Base-by-base conservation (phyloP, 2,797 vertebrate genomes). In the Adelosebastes latens region DNA sequence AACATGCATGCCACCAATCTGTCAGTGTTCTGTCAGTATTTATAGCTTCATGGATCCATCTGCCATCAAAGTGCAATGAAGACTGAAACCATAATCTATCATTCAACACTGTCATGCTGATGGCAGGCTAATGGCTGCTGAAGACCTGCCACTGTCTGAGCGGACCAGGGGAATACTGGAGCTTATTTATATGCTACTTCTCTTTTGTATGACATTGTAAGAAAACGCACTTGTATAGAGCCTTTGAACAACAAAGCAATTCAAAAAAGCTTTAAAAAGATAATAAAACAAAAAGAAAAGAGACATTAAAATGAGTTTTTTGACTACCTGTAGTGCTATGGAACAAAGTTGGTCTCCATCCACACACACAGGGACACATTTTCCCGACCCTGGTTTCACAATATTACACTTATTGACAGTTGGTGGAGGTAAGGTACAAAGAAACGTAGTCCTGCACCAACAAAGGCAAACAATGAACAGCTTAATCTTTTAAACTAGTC, bases 1-100 rank as follows among this genome's bases (percentile, higher is more conserved):
- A 69, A 68, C 68, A 66, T 75, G 76, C 77, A 69, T 77, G 66
- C 76, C 18, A 42, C 80, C 80, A 27, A 60, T 78, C 67, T 62
- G 72, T 89, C 86, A 88, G 77, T 31, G 25, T 18, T 66, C 24
- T 77, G 89, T 81, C 88, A 81, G 86, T 90, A 90, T 75, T 65
- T 69, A 70, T 67, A 14, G 34, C 46, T 74, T 49, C 36, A 66
- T 77, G 58, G 83, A 74, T 83, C 60, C 25, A 36, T 46, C 72
- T 29, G 70, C 63, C 29, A 77, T 89, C 65, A 76, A 69, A 76
- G 80, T 62, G 72, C 80, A 80, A 68, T 65, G 78, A 79, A 58
- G 78, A 72, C 60, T 74, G 39, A 67, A 75, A 75, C 42, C 61
- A 55, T 64, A 62, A 89, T 90, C 79, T 67, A 70, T 88, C 70